Base-by-base conservation (phyloP, 2,113 vertebrate genomes). In the Hypocryptadius cinnamomeus region DNA sequence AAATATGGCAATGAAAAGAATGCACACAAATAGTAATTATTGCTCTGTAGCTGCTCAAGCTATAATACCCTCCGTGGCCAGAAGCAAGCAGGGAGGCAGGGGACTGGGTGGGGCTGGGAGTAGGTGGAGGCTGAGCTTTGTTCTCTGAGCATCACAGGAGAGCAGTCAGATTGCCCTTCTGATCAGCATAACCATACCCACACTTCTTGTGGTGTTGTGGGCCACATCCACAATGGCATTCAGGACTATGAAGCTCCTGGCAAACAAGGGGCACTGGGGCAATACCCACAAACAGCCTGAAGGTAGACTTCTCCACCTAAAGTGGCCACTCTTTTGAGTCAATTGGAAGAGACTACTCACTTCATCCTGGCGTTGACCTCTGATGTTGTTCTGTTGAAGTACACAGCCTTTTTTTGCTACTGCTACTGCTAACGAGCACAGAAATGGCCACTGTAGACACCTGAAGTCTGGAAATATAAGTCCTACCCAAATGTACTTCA, bases 1-100 rank as follows among this genome's bases (percentile, higher is more conserved):
- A 95, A 94, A 87, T 69, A 91, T 3, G 69, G 18, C 79, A 69
- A 47, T 82, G 90, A 91, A 82, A 94, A 96, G 90, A 93, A 95
- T 94, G 94, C 72, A 56, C 69, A 94, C 87, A 92, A 93, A 91
- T 53, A 96, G 57, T 90, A 96, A 96, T 96, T 95, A 96, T 28
- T 91, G 42, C 85, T 80, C 37, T 86, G 51, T 86, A 92, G 85
- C 87, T 79, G 82, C 89, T 90, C 56, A 88, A 74, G 72, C 64
- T 91, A 65, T 93, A 95, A 92, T 91, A 84, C 93, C 70, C 51
- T 90, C 76, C 10, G 4, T 78, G 87, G 94, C 91, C 87, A 94
- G 94, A 80, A 94, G 94, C 90, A 84, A 95, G 40, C 20, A 54
- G 70, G 45, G 68, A 90, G 45, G 70, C 72, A 89, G 80, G 83